phyloP scores from a whole-genome alignment of 1,140 invertebrate genomes.

The Penaeus japonicus region DNA sequence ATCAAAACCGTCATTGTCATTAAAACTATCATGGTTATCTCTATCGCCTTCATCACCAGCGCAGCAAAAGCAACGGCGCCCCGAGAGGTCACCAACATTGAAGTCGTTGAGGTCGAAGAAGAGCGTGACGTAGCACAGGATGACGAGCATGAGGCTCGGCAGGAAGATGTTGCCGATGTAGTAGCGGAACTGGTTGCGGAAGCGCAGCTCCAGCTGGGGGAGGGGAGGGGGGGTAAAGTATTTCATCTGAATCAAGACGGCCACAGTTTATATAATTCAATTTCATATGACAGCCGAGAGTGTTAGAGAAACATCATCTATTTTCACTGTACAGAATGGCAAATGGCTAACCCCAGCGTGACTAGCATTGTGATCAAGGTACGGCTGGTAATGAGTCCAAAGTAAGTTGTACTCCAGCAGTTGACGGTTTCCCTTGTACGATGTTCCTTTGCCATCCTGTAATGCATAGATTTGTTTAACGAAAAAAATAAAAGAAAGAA shows the following conservation, averaged over 20 bases:
- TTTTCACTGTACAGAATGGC: too few species aligned
- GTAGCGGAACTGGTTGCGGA: conserved; percentile 54
- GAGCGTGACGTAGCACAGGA: conserved; percentile 26
- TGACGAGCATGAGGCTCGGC: conserved; percentile 40
- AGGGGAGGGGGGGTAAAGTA: not conserved
- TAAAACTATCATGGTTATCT: too few species aligned
- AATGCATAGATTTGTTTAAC: too few species aligned
- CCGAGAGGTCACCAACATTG: not conserved
- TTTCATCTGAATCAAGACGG: too few species aligned
- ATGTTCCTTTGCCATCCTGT: not conserved
- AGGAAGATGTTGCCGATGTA: conserved; percentile 52
- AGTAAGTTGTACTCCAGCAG: conserved; percentile 24
- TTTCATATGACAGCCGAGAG: too few species aligned
- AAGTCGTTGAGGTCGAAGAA: conserved; percentile 41
- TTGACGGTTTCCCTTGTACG: not conserved
- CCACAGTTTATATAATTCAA: too few species aligned
- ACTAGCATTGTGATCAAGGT: not conserved
- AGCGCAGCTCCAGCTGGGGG: conserved; percentile 2
- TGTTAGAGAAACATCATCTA: too few species aligned
- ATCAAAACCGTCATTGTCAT: too few species aligned
- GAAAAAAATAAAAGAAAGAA: too few species aligned
- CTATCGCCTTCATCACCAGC: too few species aligned
- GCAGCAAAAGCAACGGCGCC: too few species aligned
- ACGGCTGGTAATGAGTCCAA: not conserved
- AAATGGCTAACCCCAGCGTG: not conserved